These are phyloP conservation scores for Pteronotus mesoamericanus DNA, from an alignment of 2,797 vertebrate genomes.

Conservation along the genomic window DNA sequence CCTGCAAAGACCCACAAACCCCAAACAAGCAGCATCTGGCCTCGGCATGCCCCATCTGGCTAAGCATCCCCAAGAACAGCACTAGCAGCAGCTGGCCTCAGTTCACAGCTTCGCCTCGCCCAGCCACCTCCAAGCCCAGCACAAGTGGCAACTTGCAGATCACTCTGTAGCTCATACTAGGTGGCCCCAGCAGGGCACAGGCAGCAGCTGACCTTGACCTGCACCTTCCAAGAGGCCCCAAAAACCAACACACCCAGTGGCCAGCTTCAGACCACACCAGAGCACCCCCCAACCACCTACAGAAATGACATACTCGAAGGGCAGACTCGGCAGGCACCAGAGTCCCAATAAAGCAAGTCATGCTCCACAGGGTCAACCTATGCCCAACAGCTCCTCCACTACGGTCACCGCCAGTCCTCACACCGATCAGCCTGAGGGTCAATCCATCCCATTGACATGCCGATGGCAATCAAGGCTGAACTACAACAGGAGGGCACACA, in stretches of 20 bases:
- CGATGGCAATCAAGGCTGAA: not conserved
- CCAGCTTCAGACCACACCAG: not conserved
- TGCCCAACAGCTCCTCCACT: not conserved
- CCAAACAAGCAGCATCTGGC: not conserved
- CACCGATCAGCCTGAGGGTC: not conserved
- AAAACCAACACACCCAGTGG: not conserved
- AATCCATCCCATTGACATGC: not conserved
- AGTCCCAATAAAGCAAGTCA: not conserved
- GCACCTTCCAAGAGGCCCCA: not conserved
- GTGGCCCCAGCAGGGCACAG: not conserved
- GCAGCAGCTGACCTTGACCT: not conserved
- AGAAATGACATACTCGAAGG: not conserved
- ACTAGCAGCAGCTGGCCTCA: not conserved
- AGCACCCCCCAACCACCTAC: not conserved
- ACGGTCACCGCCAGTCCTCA: not conserved
- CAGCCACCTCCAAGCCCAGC: not conserved
- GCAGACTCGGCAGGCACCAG: not conserved
- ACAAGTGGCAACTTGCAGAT: not conserved
- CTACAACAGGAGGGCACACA: not conserved
- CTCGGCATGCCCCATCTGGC: not conserved
- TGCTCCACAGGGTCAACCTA: not conserved
- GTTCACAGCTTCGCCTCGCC: not conserved
- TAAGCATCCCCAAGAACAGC: not conserved
- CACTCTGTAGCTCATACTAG: not conserved
- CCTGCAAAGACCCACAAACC: not conserved